A percentile compares a stretch with the other conserved stretches of the same genome.
Evolutionary conservation across 2,797 vertebrate genomes (phyloP).

Genomic region (Takifugu ocellatus): DNA sequence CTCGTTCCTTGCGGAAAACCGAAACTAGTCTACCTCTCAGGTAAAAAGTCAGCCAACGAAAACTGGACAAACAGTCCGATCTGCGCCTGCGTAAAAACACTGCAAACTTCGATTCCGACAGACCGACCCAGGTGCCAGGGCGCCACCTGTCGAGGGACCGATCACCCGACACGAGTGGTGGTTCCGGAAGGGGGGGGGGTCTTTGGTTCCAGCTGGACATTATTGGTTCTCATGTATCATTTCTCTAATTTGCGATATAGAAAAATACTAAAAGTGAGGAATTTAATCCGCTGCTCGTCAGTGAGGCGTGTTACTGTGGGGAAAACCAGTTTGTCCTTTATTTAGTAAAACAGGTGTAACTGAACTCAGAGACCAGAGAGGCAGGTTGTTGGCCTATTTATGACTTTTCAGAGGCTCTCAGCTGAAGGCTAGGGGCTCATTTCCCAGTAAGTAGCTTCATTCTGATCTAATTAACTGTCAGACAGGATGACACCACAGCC

Average conservation of each 20-base stretch:
- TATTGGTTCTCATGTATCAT: too few relatives aligned
- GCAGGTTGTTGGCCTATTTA: too few relatives aligned
- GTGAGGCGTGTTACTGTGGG: background rate
- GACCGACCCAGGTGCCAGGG: constrained; percentile 39
- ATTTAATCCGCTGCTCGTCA: too few relatives aligned
- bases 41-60: constrained; percentile 78
- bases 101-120: constrained; percentile 73
- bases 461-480: constrained; percentile 6
- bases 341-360: too few relatives aligned
- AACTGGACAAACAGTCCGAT: constrained; percentile 79
- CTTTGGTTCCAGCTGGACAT: background rate
- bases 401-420: constrained; percentile 13
- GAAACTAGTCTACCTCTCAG: constrained; percentile 76
- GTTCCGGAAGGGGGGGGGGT: constrained; percentile 9
- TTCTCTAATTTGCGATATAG: too few relatives aligned
- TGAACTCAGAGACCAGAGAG: too few relatives aligned
- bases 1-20: constrained; percentile 37
- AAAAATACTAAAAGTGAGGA: too few relatives aligned
- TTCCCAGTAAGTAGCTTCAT: constrained; percentile 12
- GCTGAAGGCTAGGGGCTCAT: constrained; percentile 28
- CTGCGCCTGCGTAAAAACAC: constrained; percentile 78
- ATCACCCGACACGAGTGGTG: background rate
- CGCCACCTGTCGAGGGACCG: constrained; percentile 63
- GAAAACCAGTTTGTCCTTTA: too few relatives aligned
- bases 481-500: constrained; percentile 29